Evolutionary conservation across 2,113 vertebrate genomes (phyloP).

Genomic region (Anarhynchus alexandrinus): DNA sequence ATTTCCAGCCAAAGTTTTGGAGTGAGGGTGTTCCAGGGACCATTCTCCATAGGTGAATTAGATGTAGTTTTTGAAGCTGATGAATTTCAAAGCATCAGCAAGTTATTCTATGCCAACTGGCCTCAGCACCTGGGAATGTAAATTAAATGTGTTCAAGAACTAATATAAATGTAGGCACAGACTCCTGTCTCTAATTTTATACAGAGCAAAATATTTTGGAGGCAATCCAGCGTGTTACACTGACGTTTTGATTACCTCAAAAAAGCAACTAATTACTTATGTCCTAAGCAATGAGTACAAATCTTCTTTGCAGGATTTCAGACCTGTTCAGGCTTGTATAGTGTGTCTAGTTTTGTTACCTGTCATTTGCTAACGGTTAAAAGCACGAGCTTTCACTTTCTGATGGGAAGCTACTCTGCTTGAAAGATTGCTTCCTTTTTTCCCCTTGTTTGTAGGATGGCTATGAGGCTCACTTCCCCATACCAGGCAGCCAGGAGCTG

Average conservation of each 20-base stretch:
- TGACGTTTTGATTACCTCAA: neutral
- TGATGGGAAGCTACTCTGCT: neutral
- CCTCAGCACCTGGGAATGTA: neutral
- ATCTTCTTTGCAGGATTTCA: neutral
- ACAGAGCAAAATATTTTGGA: neutral
- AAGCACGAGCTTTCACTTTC: neutral
- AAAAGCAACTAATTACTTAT: neutral
- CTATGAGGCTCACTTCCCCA: neutral
- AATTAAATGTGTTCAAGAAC: neutral
- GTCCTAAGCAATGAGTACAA: neutral
- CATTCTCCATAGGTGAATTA: neutral
- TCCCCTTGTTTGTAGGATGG: neutral
- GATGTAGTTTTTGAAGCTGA: neutral
- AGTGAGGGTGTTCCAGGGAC: neutral
- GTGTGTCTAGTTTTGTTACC: neutral
- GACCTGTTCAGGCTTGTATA: neutral
- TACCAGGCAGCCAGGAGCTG: constrained; percentile 64
- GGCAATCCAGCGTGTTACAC: too few species aligned
- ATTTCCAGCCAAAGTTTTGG: neutral
- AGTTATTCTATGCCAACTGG: neutral
- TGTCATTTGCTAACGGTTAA: neutral
- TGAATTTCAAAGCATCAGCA: neutral
- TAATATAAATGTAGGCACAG: neutral
- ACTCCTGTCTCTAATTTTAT: neutral
- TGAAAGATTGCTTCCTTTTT: neutral